Evolutionary conservation across 2,113 vertebrate genomes (phyloP).

Genomic region (Dendropsophus ebraccatus): DNA sequence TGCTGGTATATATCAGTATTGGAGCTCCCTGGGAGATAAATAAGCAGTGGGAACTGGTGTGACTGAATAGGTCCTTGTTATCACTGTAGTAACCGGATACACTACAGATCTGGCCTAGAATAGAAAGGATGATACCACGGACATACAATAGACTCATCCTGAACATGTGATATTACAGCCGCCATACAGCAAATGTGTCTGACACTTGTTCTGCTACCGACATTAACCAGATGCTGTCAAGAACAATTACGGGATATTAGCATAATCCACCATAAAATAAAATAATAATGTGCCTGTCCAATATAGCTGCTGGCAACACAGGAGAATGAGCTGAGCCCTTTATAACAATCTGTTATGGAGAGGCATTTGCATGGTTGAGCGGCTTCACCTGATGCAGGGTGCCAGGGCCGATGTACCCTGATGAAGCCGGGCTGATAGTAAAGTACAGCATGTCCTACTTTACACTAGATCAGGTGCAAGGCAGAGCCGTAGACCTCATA

Average conservation of each 20-base stretch:
- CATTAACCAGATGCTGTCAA: background rate
- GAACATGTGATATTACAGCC: background rate
- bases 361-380: background rate
- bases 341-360: background rate
- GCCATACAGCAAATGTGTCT: background rate
- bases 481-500: background rate
- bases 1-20: no score
- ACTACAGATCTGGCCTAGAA: background rate
- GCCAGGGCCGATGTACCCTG: constrained; percentile 17
- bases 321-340: background rate
- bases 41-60: background rate
- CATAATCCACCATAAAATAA: background rate
- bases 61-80: background rate
- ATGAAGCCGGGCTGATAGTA: background rate
- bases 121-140: no score
- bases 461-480: constrained; percentile 18
- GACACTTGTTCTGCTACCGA: background rate
- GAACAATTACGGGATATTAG: background rate
- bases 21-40: no score
- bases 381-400: background rate
- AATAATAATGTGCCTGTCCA: background rate
- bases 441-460: constrained; percentile 45
- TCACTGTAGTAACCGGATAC: background rate
- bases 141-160: background rate
- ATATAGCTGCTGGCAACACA: background rate